phyloP scores from a whole-genome alignment of 2,113 vertebrate genomes.

The Camelus dromedarius region DNA sequence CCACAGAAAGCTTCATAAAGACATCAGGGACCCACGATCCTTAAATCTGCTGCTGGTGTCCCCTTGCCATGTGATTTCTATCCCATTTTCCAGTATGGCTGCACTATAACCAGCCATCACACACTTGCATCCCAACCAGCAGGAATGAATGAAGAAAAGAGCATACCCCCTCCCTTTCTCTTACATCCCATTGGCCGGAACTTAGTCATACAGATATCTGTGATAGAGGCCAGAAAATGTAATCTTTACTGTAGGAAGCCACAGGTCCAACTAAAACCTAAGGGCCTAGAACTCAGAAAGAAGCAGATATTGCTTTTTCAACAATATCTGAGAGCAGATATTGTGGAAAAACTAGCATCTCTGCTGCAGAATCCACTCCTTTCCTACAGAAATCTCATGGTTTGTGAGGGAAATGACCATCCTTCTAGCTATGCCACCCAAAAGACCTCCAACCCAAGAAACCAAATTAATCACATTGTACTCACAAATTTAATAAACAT shows the following conservation, averaged over 20 bases:
- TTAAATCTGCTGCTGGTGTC: background rate
- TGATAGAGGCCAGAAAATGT: background rate
- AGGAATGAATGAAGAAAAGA: background rate
- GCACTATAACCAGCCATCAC: background rate
- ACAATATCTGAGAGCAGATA: background rate
- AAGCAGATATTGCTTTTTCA: background rate
- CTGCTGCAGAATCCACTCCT: background rate
- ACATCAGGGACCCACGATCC: background rate
- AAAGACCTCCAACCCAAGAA: background rate
- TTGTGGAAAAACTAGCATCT: background rate
- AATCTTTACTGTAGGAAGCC: background rate
- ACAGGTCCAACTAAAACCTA: background rate
- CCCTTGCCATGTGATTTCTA: background rate
- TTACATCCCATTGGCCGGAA: background rate
- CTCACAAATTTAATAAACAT: background rate
- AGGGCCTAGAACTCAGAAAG: background rate
- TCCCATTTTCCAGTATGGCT: background rate
- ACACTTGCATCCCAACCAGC: background rate
- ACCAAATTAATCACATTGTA: background rate
- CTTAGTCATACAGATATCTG: background rate
- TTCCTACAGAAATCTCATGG: background rate
- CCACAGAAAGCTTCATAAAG: background rate
- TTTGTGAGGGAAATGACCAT: background rate
- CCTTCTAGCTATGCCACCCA: background rate
- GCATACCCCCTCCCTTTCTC: background rate